A percentile compares a stretch with the other conserved stretches of the same genome.
Evolutionary conservation across 2,113 vertebrate genomes (phyloP).

Genomic region (Thinocorus orbignyianus): DNA sequence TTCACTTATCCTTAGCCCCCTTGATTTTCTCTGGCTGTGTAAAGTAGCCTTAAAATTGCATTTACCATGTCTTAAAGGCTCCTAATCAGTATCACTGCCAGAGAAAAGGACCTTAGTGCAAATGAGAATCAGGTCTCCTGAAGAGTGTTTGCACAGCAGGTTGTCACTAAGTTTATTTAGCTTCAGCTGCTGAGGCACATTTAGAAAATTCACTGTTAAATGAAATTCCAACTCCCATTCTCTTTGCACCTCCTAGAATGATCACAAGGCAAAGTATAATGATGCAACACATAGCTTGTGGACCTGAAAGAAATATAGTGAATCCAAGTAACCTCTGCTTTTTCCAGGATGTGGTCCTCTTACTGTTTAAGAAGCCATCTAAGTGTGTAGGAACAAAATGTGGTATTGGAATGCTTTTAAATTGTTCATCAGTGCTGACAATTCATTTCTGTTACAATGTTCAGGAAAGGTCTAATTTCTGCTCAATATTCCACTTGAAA

Average conservation of each 20-base stretch:
- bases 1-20: neutral
- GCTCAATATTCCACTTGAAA: neutral
- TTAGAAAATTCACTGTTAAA: neutral
- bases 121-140: neutral
- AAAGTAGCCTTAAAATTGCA: constrained; percentile 1
- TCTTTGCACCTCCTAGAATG: neutral
- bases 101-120: neutral
- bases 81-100: neutral
- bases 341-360: neutral
- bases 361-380: neutral
- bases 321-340: neutral
- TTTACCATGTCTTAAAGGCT: neutral
- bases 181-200: neutral
- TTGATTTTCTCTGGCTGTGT: neutral
- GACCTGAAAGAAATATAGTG: neutral
- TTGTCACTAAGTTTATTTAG: neutral
- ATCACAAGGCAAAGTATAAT: neutral
- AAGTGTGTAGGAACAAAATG: neutral
- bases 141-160: constrained; percentile 1
- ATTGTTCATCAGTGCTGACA: accelerated
- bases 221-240: neutral
- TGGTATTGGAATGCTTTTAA: neutral
- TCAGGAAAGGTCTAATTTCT: neutral
- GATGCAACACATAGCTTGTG: neutral
- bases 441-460: neutral